phyloP scores from a whole-genome alignment of 2,797 vertebrate species.

The Molossus molossus region DNA sequence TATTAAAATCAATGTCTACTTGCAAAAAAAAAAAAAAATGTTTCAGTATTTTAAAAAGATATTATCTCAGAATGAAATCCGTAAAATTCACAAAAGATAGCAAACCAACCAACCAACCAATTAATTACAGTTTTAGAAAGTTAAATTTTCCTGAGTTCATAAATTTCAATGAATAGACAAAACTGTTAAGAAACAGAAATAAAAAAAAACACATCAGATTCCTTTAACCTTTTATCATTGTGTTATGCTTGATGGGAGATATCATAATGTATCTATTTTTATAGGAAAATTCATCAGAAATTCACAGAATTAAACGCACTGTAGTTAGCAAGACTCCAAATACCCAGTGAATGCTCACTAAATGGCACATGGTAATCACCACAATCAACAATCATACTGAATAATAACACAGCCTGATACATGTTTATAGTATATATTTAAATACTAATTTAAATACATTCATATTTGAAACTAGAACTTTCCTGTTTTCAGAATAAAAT shows the following conservation, averaged over 20 bases:
- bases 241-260: neutral
- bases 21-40: too few relatives aligned
- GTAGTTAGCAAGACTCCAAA: neutral
- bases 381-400: neutral
- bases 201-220: neutral
- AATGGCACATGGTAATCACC: neutral
- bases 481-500: conserved; percentile 36
- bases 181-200: conserved; percentile 25
- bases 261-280: neutral
- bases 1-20: neutral
- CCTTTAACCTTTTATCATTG: neutral
- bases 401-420: neutral
- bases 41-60: neutral
- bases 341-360: neutral
- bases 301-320: neutral
- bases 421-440: conserved; percentile 36
- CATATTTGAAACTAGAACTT: conserved; percentile 49
- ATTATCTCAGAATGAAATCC: neutral
- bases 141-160: neutral
- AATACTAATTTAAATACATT: conserved; percentile 35
- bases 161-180: conserved; percentile 49
- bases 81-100: neutral
- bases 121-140: neutral
- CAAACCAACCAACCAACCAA: neutral
- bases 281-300: neutral